Evolutionary conservation across 1,140 invertebrate species (phyloP).

Genomic region (Diachasma alloeum): DNA sequence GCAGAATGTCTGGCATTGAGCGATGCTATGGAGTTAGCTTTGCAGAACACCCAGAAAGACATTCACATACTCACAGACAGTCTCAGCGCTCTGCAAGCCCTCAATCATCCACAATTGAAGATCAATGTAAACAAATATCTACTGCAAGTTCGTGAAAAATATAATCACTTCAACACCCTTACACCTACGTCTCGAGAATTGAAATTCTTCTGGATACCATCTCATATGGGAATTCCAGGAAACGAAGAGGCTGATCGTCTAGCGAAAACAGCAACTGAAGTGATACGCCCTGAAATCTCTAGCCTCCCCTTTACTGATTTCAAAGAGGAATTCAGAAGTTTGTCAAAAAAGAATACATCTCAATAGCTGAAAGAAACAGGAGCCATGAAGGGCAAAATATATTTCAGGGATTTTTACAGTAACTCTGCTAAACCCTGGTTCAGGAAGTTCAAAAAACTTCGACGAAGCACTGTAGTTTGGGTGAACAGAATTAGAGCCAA

Average conservation of each 20-base stretch:
- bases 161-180: slow-evolving; percentile 23
- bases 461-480: not conserved
- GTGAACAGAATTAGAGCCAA: not conserved
- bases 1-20: slow-evolving; percentile 17
- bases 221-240: not conserved
- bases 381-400: not conserved
- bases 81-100: not conserved
- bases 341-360: not conserved
- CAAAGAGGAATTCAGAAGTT: not conserved
- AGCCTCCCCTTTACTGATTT: not conserved
- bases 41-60: not conserved
- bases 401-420: too few species aligned
- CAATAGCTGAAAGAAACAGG: not conserved
- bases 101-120: not conserved
- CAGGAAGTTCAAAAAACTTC: not conserved
- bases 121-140: not conserved
- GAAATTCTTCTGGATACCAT: slow-evolving; percentile 4
- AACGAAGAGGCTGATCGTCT: not conserved
- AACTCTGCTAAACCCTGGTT: not conserved
- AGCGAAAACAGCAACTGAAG: not conserved
- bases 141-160: slow-evolving; percentile 38
- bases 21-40: not conserved
- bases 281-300: not conserved
- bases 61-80: not conserved
- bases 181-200: not conserved